Evolutionary conservation across 2,888 invertebrate species (phyloP), one percentile per base, ranked within the genome.

Genomic region (Mylabris sibirica): DNA sequence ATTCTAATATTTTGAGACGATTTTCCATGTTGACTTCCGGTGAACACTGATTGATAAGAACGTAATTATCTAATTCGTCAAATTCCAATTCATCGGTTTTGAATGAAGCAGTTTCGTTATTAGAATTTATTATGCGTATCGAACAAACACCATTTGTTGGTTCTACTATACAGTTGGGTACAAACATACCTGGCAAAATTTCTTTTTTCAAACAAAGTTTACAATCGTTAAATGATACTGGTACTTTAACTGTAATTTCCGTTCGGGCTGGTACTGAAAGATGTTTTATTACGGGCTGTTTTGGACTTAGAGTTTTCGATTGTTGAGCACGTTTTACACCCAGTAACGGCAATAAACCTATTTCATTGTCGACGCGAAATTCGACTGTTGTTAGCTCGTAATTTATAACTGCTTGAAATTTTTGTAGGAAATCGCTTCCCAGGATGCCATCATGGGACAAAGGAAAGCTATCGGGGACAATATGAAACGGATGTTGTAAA

Each of bases 391-490:
- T 3, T 5, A 26, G 26, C 5, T 26, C 3, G 5, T 26, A 26
- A 5, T 26, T 26, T 26, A 26, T 5, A 26, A 26, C 26, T 26
- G 26, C 26, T 26, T 26, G 2, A 5, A 26, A 26, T 26, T 26
- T 26, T 26, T 26, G 26, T 26, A 26, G 26, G 5, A 26, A 26
- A 26, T 26, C 26, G 26, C 26, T 26, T 26, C 26, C 26, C 2
- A 26, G 26, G 5, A 67, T 60, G 60, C 73, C 76, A 69, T 24
- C 77, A 20, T 12, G 75, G 73, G 17, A 64, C 64, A 62, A 61
- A 65, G 72, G 73, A 77, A 53, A 71, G 62, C 53, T 49, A 38
- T 63, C 26, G 9, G 60, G 60, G 20, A 73, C 71, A 20, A 69
- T 67, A 34, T 73, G 68, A 60, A 73, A 70, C 22, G 59, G 24